Conservation (phyloP, 2,113 vertebrate species). For the Vicugna pacos region DNA sequence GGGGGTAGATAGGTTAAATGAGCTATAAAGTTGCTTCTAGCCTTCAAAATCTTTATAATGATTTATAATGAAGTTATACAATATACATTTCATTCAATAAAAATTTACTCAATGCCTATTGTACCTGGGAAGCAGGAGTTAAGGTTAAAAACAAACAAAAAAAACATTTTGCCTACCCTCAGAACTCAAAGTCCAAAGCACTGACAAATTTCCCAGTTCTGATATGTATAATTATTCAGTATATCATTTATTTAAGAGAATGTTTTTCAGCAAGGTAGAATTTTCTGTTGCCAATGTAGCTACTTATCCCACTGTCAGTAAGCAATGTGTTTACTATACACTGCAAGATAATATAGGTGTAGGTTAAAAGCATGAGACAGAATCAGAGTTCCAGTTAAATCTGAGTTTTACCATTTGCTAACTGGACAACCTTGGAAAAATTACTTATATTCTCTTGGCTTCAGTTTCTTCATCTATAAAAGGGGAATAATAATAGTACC, state of each 20-base stretch:
- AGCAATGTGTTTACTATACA: neutral
- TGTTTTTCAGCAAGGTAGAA: neutral
- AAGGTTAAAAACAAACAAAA: neutral
- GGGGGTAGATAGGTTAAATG: neutral
- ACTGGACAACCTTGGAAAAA: neutral
- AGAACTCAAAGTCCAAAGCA: neutral
- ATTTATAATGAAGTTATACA: neutral
- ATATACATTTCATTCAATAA: neutral
- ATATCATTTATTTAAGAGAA: neutral
- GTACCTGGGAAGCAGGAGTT: neutral
- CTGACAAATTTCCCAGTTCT: neutral
- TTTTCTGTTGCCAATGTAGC: conserved; percentile 16
- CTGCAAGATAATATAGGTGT: neutral
- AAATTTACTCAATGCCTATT: neutral
- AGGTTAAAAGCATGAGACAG: neutral
- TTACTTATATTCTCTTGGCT: neutral
- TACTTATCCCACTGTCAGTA: neutral
- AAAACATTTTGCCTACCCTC: neutral
- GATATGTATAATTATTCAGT: neutral
- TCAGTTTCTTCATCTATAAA: neutral
- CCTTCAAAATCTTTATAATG: neutral
- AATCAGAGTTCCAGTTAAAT: neutral
- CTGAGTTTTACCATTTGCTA: neutral
- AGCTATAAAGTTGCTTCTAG: neutral
- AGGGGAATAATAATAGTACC: neutral